Evolutionary conservation across 1,140 invertebrate species (phyloP).

Genomic region (Zeugodacus cucurbitae): DNA sequence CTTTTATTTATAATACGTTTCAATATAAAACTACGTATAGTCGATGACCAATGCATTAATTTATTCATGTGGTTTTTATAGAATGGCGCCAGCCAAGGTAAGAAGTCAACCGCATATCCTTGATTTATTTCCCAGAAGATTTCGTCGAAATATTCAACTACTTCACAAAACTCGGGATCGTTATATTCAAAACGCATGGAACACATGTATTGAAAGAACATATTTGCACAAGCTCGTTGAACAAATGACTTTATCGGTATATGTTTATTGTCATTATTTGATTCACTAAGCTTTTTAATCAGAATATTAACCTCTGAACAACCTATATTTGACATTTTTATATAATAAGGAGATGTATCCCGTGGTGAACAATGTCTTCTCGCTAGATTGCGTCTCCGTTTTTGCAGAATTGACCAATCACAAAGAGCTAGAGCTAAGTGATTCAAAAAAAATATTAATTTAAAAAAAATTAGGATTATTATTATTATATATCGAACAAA

Average conservation of each 20-base stretch:
- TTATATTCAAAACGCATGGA: conserved; percentile 76
- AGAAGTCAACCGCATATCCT: conserved; percentile 87
- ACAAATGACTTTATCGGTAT: conserved; percentile 73
- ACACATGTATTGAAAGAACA: conserved; percentile 89
- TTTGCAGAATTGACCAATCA: conserved; percentile 86
- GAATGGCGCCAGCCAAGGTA: conserved; percentile 84
- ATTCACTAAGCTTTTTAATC: conserved; percentile 68
- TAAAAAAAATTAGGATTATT: no score
- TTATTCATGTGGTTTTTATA: conserved; percentile 77
- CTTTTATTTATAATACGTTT: conserved; percentile 77
- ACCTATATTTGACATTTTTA: conserved; percentile 74
- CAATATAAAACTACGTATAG: conserved; percentile 81
- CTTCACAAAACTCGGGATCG: conserved; percentile 73
- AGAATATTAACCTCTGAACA: conserved; percentile 72
- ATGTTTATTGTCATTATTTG: conserved; percentile 61
- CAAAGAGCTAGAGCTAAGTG: conserved; percentile 84
- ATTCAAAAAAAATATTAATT: conserved; percentile 59
- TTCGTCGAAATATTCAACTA: conserved; percentile 81
- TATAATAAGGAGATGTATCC: conserved; percentile 76
- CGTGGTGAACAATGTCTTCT: conserved; percentile 81
- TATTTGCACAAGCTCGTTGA: conserved; percentile 79
- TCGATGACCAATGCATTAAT: conserved; percentile 74
- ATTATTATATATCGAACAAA: not conserved
- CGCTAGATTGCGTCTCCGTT: conserved; percentile 80
- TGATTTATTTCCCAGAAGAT: conserved; percentile 93